A percentile compares a stretch with the other conserved stretches of the same genome.
Conservation (phyloP, 2,113 vertebrate species). For the Austrofundulus limnaeus region DNA sequence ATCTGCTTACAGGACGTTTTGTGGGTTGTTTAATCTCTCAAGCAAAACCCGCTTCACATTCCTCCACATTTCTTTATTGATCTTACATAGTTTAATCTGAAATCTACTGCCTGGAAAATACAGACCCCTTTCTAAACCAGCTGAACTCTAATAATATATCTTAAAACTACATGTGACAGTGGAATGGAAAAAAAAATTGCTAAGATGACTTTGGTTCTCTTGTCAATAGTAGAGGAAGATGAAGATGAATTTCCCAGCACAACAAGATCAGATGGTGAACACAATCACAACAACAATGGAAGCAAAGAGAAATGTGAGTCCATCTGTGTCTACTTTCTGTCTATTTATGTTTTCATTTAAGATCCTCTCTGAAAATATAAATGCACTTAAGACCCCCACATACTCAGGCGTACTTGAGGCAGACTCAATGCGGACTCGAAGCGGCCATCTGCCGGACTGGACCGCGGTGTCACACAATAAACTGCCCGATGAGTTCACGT, state of each 20-base stretch:
- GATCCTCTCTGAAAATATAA: too few relatives aligned
- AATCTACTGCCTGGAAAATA: background rate
- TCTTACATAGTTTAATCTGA: background rate
- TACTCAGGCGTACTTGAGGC: too few relatives aligned
- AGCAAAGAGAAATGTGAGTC: slow-evolving; percentile 94
- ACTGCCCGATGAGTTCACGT: too few relatives aligned
- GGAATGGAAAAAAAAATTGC: too few relatives aligned
- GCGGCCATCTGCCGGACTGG: too few relatives aligned
- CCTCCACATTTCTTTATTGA: slow-evolving; percentile 4
- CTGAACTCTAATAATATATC: background rate
- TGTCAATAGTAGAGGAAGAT: slow-evolving; percentile 89
- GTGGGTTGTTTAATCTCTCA: slow-evolving; percentile 16
- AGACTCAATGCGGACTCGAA: too few relatives aligned
- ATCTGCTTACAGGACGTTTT: slow-evolving; percentile 24
- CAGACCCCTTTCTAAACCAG: background rate
- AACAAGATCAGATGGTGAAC: slow-evolving; percentile 85
- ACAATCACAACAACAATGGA: slow-evolving; percentile 89
- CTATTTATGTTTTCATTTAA: background rate
- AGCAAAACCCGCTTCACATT: background rate
- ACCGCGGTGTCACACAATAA: too few relatives aligned
- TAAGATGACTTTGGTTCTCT: slow-evolving; percentile 16
- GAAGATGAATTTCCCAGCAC: slow-evolving; percentile 90
- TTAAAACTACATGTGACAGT: background rate
- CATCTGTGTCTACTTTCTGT: background rate
- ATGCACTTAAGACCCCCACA: too few relatives aligned